Conservation (phyloP, 2,113 vertebrate genomes). For the Anhinga rufa region DNA sequence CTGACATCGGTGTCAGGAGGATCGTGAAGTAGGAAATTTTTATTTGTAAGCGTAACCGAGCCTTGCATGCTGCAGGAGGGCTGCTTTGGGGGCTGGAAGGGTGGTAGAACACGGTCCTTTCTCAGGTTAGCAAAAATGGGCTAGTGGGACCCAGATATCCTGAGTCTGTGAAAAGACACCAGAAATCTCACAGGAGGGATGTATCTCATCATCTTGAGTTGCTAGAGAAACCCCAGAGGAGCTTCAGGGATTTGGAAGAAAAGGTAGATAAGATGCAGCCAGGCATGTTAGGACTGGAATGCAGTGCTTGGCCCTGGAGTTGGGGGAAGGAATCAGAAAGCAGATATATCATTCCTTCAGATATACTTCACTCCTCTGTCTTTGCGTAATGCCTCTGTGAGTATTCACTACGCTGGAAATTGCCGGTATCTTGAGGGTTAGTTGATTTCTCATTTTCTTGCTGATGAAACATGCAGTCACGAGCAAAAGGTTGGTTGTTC, state of each 20-base stretch:
- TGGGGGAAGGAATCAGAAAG: neutral
- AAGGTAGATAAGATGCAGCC: neutral
- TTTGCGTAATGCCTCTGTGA: neutral
- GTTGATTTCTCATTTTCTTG: neutral
- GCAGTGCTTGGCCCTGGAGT: neutral
- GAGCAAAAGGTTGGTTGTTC: neutral
- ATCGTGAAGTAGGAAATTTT: neutral
- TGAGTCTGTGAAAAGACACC: neutral
- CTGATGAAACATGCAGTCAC: neutral
- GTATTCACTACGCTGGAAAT: neutral
- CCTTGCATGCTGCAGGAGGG: neutral
- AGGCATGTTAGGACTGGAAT: neutral
- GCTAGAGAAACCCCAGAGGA: neutral
- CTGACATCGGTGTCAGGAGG: neutral
- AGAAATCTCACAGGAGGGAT: neutral
- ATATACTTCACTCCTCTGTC: neutral
- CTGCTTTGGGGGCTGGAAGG: neutral
- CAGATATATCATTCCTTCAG: neutral
- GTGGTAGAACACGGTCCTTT: neutral
- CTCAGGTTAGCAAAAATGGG: neutral
- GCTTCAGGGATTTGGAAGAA: neutral
- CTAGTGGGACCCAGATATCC: neutral
- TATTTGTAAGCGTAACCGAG: neutral
- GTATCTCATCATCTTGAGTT: neutral
- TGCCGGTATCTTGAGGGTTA: neutral